These are phyloP conservation scores for Xyrichtys novacula DNA, from an alignment of 2,797 vertebrate species.

Conservation along the genomic window DNA sequence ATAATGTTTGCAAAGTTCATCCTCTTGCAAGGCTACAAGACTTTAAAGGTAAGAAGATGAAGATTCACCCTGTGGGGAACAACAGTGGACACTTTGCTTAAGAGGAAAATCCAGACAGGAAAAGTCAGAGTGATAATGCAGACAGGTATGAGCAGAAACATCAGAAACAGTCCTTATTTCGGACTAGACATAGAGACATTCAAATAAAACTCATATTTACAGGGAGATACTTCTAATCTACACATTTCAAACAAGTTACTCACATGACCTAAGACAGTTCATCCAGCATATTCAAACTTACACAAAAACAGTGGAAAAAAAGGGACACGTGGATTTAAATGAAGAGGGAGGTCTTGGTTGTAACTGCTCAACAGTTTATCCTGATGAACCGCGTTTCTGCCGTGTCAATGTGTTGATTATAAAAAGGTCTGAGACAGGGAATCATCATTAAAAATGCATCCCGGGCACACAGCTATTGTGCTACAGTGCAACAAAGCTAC, in stretches of 20 bases:
- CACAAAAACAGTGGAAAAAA: slow-evolving; percentile 8
- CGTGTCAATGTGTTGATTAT: neutral
- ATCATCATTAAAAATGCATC: slow-evolving; percentile 23
- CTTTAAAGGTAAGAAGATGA: slow-evolving; percentile 61
- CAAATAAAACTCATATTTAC: slow-evolving; percentile 41
- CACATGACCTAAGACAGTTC: slow-evolving; percentile 39
- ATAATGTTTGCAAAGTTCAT: slow-evolving; percentile 64
- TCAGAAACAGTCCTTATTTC: slow-evolving; percentile 39
- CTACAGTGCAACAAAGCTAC: slow-evolving; percentile 14
- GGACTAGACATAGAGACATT: slow-evolving; percentile 19
- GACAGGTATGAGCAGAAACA: slow-evolving; percentile 26
- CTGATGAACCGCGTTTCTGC: neutral
- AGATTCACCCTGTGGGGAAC: slow-evolving; percentile 48
- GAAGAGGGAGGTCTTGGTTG: slow-evolving; percentile 14
- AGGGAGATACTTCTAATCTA: slow-evolving; percentile 42
- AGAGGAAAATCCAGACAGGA: slow-evolving; percentile 27
- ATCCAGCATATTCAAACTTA: slow-evolving; percentile 28
- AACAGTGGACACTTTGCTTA: slow-evolving; percentile 32
- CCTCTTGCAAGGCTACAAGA: slow-evolving; percentile 59
- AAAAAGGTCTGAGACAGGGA: slow-evolving; percentile 7
- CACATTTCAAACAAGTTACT: slow-evolving; percentile 34
- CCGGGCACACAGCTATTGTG: slow-evolving; percentile 11
- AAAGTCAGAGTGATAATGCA: slow-evolving; percentile 32
- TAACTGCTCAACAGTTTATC: neutral
- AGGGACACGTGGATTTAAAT: neutral